A percentile compares a stretch with the other conserved stretches of the same genome.
Evolutionary conservation across 1,140 invertebrate species (phyloP).

Genomic region (Drosophila malerkotliana): DNA sequence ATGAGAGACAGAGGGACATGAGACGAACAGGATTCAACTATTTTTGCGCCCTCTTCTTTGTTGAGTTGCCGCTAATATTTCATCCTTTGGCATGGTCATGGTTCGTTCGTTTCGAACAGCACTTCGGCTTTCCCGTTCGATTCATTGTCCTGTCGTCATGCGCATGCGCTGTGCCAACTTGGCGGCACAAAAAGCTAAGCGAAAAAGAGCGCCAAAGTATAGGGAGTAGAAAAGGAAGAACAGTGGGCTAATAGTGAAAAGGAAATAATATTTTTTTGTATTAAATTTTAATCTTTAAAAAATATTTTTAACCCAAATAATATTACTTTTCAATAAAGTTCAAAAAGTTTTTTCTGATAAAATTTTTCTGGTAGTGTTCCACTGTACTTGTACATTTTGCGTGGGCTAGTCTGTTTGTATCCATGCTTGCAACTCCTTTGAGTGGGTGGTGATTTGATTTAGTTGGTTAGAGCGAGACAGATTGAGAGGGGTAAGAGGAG

Average conservation of each 20-base stretch:
- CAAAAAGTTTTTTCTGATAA: neutral
- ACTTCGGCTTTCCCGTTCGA: conserved; percentile 16
- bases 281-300: no score
- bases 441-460: conserved; percentile 26
- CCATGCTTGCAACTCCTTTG: conserved; percentile 2
- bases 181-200: conserved; percentile 14
- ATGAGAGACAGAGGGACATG: neutral
- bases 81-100: conserved; percentile 82
- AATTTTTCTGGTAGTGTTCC: neutral
- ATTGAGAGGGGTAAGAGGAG: neutral
- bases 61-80: conserved; percentile 61
- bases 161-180: conserved; percentile 28
- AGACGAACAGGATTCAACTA: conserved; percentile 21
- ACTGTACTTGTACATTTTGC: conserved; percentile 26
- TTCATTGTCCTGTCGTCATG: conserved; percentile 10
- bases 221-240: neutral
- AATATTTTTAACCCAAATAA: no score
- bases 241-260: neutral
- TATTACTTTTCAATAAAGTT: neutral
- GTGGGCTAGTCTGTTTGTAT: conserved; percentile 29
- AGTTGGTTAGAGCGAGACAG: neutral
- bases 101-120: conserved; percentile 46
- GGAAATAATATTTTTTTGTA: neutral
- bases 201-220: conserved; percentile 9
- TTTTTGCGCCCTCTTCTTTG: conserved; percentile 24